Percentiles rank a stretch among this genome's conserved stretches.
phyloP scores from a whole-genome alignment of 1,140 invertebrate genomes.

The Aphelenchoides fujianensis region DNA sequence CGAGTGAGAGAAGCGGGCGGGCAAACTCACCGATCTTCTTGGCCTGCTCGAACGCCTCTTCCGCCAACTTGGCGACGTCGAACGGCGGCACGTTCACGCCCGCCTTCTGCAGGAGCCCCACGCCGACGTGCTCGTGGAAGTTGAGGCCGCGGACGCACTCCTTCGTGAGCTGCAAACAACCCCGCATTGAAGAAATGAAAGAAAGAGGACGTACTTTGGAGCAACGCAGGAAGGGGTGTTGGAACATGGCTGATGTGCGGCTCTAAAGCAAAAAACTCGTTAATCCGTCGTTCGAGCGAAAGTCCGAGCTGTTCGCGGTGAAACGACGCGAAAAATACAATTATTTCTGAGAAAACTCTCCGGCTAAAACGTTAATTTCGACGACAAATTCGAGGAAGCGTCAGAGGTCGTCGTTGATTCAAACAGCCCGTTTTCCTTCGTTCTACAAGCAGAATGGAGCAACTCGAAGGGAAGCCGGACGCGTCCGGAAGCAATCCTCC shows the following conservation, averaged over 20 bases:
- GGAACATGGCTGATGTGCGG: not conserved
- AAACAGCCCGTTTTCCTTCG: too few relatives aligned
- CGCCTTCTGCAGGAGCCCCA: constrained; percentile 77
- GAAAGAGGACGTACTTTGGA: constrained; percentile 8
- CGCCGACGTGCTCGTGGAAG: constrained; percentile 91
- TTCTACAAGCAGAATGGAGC: too few relatives aligned
- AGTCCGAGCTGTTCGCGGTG: too few relatives aligned
- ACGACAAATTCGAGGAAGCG: too few relatives aligned
- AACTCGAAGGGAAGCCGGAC: too few relatives aligned
- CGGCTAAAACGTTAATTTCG: constrained; percentile 6
- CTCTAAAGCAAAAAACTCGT: too few relatives aligned
- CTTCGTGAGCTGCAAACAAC: constrained; percentile 1
- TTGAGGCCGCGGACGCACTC: constrained; percentile 72
- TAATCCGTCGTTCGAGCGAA: too few relatives aligned
- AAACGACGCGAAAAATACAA: too few relatives aligned
- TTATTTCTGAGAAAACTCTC: too few relatives aligned
- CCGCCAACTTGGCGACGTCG: constrained; percentile 78
- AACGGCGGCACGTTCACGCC: constrained; percentile 88
- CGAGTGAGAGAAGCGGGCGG: not conserved
- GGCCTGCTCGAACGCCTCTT: constrained; percentile 80
- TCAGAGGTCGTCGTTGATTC: too few relatives aligned
- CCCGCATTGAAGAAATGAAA: too few relatives aligned
- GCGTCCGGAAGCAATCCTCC: too few relatives aligned
- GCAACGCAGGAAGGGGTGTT: not conserved
- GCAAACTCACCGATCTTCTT: constrained; percentile 67